These are phyloP conservation scores for Cecidostiba fungosa DNA, from an alignment of 2,888 invertebrate genomes.

Conservation along the genomic window DNA sequence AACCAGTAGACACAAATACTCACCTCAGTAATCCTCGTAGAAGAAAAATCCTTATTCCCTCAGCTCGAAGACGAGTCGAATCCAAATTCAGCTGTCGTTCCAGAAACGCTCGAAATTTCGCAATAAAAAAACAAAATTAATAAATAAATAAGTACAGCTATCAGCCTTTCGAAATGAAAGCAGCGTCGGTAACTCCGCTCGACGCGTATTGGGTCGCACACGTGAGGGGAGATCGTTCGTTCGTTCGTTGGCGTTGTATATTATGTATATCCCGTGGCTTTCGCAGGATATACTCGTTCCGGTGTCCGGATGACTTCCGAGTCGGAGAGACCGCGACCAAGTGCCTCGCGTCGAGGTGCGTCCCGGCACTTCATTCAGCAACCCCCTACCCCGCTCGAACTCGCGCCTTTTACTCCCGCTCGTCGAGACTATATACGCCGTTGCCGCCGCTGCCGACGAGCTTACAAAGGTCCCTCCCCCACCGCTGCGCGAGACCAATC, in stretches of 20 bases:
- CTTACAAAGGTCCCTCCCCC: constrained; percentile 31
- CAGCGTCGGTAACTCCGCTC: background rate
- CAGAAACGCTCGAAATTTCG: background rate
- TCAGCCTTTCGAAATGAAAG: background rate
- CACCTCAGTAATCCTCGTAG: background rate
- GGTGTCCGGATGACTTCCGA: constrained; percentile 48
- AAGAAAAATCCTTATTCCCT: background rate
- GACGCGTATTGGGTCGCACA: background rate
- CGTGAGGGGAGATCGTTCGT: constrained; percentile 64
- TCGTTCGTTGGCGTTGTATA: constrained; percentile 59
- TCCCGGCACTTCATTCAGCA: constrained; percentile 75
- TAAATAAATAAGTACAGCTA: too few relatives aligned
- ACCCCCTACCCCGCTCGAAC: constrained; percentile 73
- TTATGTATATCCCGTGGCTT: constrained; percentile 46
- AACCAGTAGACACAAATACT: background rate
- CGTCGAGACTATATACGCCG: constrained; percentile 31
- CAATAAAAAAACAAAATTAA: too few relatives aligned
- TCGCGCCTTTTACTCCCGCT: constrained; percentile 50
- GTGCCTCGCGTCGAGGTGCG: constrained; percentile 72
- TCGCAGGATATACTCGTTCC: constrained; percentile 19
- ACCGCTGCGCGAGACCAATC: constrained; percentile 47
- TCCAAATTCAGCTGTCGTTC: background rate
- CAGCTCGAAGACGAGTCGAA: background rate
- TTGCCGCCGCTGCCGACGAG: constrained; percentile 65
- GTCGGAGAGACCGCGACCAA: constrained; percentile 67